phyloP scores from a whole-genome alignment of 2,113 vertebrate genomes.

The Oxyura jamaicensis region DNA sequence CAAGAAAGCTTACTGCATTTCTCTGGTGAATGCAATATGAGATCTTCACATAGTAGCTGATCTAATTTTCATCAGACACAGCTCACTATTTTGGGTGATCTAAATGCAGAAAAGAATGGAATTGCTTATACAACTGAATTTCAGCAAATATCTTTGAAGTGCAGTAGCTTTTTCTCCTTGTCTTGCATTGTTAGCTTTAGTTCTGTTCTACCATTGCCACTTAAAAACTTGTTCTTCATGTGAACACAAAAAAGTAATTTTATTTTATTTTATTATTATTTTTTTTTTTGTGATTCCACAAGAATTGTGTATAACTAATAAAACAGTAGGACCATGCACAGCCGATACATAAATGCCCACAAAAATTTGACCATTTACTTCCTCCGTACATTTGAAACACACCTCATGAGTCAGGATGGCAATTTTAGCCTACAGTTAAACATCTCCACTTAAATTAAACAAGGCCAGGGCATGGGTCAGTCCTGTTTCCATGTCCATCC shows the following conservation, averaged over 20 bases:
- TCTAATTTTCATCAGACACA: slow-evolving; percentile 32
- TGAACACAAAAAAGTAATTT: not conserved
- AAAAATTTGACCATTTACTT: not conserved
- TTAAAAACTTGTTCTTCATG: not conserved
- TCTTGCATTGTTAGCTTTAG: not conserved
- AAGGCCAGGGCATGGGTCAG: not conserved
- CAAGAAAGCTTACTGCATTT: slow-evolving; percentile 2
- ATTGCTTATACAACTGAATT: not conserved
- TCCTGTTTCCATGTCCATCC: not conserved
- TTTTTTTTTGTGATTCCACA: not conserved
- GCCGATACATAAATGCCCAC: not conserved
- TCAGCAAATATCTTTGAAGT: not conserved
- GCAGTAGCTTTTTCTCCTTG: not conserved
- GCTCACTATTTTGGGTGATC: not conserved
- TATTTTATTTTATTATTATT: no score
- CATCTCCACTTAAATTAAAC: not conserved
- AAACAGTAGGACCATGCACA: not conserved
- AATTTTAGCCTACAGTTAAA: not conserved
- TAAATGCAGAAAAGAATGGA: not conserved
- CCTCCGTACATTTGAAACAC: not conserved
- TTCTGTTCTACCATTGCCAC: not conserved
- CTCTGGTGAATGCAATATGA: not conserved
- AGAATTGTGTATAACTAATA: not conserved
- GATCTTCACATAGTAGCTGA: slow-evolving; percentile 40
- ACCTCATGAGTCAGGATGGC: not conserved